A percentile compares a stretch with the other conserved stretches of the same genome.
Conservation (phyloP, 2,888 invertebrate species). For the Chironomus riparius region DNA sequence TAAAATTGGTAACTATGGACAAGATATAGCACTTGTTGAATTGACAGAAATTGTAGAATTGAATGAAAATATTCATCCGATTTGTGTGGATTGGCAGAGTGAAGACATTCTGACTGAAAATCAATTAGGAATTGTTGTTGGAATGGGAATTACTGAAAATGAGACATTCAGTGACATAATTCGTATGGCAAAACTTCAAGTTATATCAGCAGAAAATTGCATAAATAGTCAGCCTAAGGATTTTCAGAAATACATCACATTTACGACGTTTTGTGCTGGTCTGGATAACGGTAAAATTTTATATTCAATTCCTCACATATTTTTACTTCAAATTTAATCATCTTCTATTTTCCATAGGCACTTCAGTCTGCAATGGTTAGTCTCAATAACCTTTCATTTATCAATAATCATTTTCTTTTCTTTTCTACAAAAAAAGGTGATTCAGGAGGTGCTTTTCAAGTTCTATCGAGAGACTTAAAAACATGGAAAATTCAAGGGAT, state of each 20-base stretch:
- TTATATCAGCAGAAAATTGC: conserved; percentile 48
- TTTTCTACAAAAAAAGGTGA: conserved; percentile 38
- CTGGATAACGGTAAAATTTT: conserved; percentile 43
- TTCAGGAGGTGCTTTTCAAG: conserved; percentile 52
- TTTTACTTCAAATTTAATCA: conserved; percentile 29
- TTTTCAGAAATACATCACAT: conserved; percentile 48
- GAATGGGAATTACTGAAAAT: conserved; percentile 44
- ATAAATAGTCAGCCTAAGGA: conserved; percentile 43
- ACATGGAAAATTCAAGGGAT: conserved; percentile 40
- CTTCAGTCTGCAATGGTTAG: conserved; percentile 48
- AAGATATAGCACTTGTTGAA: conserved; percentile 43
- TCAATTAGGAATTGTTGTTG: conserved; percentile 31
- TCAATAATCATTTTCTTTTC: background rate
- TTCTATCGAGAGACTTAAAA: conserved; percentile 38
- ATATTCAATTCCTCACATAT: background rate
- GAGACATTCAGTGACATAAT: conserved; percentile 45
- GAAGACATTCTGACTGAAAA: conserved; percentile 32
- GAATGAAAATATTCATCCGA: conserved; percentile 38
- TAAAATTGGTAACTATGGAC: conserved; percentile 42
- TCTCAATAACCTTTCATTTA: background rate
- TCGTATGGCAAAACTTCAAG: conserved; percentile 44
- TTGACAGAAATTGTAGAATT: conserved; percentile 37
- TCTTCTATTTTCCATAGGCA: conserved; percentile 28
- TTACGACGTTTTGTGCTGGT: conserved; percentile 55
- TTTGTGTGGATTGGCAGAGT: conserved; percentile 42